Evolutionary conservation across 1,140 invertebrate genomes (phyloP).

Genomic region (Microvelia longipes): DNA sequence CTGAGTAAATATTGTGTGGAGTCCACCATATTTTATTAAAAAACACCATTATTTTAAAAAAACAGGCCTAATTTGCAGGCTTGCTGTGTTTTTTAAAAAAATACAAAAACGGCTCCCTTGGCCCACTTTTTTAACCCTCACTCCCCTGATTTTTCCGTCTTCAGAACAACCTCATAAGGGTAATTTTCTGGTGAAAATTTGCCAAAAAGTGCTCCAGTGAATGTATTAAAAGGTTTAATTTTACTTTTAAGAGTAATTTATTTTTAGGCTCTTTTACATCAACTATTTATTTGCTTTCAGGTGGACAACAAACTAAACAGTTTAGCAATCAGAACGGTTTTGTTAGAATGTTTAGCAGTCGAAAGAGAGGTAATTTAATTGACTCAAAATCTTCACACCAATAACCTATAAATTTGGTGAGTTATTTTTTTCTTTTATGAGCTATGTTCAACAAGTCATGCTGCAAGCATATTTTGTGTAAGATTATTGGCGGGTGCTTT

Average conservation of each 20-base stretch:
- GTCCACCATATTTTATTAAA: neutral
- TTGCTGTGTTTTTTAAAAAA: neutral
- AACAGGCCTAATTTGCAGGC: neutral
- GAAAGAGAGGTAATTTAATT: constrained; percentile 7
- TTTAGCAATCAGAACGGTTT: constrained; percentile 16
- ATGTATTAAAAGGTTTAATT: neutral
- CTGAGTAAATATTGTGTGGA: neutral
- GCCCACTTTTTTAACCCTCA: neutral
- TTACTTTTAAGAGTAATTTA: neutral
- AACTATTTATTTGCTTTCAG: neutral
- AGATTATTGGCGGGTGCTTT: neutral
- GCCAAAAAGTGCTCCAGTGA: too few relatives aligned
- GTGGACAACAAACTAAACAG: constrained; percentile 5
- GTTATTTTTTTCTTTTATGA: neutral
- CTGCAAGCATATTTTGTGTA: neutral
- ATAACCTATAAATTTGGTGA: neutral
- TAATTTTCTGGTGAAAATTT: neutral
- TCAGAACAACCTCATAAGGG: neutral
- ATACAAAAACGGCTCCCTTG: neutral
- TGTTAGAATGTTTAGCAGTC: constrained; percentile 15
- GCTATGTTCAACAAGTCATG: neutral
- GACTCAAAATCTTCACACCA: neutral
- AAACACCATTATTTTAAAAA: neutral
- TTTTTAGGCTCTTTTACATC: neutral
- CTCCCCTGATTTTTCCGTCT: neutral